phyloP scores from a whole-genome alignment of 2,888 invertebrate species.

The Neoaliturus tenellus region DNA sequence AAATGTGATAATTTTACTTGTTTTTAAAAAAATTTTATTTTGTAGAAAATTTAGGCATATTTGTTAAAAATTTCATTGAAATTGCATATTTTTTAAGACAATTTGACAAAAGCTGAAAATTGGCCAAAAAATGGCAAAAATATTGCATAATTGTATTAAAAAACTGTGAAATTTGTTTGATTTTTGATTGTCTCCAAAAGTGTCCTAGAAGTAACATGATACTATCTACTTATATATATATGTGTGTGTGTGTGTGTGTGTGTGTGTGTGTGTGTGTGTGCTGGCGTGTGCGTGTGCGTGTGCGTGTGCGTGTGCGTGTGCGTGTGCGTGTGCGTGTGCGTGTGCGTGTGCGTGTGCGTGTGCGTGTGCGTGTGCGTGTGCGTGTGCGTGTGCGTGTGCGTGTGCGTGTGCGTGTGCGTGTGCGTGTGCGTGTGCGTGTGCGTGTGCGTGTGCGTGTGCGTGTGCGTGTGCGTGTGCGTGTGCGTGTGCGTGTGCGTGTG shows the following conservation, averaged over 20 bases:
- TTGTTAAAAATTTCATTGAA: no score
- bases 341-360: constrained; percentile 33
- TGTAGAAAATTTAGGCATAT: no score
- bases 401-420: constrained; percentile 40
- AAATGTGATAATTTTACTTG: no score
- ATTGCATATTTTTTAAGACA: no score
- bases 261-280: constrained; percentile 21
- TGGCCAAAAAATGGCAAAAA: no score
- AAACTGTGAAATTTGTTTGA: no score
- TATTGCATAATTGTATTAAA: no score
- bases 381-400: constrained; percentile 37
- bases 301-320: constrained; percentile 28
- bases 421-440: constrained; percentile 40
- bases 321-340: constrained; percentile 14
- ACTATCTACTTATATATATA: no score
- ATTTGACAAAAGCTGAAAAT: no score
- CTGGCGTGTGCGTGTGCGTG: background rate
- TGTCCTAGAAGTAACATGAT: no score
- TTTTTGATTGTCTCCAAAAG: no score
- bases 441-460: constrained; percentile 31
- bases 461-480: constrained; percentile 35
- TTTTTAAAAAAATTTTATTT: no score
- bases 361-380: constrained; percentile 31
- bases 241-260: constrained; percentile 26
- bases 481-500: constrained; percentile 33